A percentile compares a stretch with the other conserved stretches of the same genome.
Conservation (phyloP, 2,888 invertebrate species). For the Oxycera nigricornis region DNA sequence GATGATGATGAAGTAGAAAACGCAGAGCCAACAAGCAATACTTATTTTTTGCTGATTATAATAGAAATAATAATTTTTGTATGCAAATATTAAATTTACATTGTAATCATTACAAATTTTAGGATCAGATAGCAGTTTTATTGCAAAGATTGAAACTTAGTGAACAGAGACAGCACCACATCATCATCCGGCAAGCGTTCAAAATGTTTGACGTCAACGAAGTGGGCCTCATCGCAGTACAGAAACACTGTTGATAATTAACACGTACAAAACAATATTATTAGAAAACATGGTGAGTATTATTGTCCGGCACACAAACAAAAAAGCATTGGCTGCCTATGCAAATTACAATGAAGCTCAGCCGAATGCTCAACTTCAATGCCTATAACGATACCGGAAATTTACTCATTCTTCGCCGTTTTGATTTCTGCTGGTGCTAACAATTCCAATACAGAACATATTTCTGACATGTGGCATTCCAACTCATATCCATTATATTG, state of each 20-base stretch:
- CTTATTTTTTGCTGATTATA: neutral
- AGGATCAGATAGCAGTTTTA: neutral
- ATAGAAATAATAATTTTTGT: neutral
- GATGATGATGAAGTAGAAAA: no score
- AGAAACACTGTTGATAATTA: constrained; percentile 29
- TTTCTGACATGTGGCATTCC: neutral
- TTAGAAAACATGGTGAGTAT: constrained; percentile 5
- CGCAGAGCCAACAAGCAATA: neutral
- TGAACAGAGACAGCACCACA: constrained; percentile 21
- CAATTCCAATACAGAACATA: neutral
- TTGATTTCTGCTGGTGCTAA: neutral
- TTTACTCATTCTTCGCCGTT: neutral
- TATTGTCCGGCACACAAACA: neutral
- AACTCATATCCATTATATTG: neutral
- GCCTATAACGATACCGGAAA: neutral
- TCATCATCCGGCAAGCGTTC: constrained; percentile 15
- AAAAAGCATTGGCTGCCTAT: neutral
- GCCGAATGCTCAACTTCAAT: neutral
- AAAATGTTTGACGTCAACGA: constrained; percentile 34
- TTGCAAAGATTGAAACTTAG: constrained; percentile 24
- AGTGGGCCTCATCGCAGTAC: constrained; percentile 38
- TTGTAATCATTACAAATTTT: neutral
- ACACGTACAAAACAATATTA: constrained; percentile 32
- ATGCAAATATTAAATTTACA: neutral
- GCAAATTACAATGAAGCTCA: neutral